Base-by-base conservation (phyloP, 1,140 invertebrate species). In the Laupala kohalensis region DNA sequence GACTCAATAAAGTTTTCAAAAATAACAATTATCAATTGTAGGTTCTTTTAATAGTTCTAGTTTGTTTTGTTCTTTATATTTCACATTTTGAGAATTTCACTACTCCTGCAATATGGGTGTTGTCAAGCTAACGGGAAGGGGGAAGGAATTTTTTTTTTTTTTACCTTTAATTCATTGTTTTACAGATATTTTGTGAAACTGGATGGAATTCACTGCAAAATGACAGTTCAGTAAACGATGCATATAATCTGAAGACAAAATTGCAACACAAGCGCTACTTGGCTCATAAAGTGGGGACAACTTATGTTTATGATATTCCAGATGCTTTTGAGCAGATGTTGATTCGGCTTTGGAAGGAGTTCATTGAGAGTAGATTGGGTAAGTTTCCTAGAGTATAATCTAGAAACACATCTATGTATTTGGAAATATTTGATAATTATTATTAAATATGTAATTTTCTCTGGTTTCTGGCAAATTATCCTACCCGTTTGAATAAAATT, bases 241-340 rank as follows among this genome's bases (percentile, higher is more conserved):
- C 96, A 0, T 99, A 99, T 80, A 87, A 97, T 74, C 98, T 96
- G 69, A 98, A 99, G 81, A 96, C 98, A 82, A 97, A 97, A 78
- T 81, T 99, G 53, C 97, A 99, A 81, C 92, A 97, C 72, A 99
- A 99, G 81, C 84, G 97, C 62, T 99, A 97, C 83, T 91, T 97
- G 83, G 97, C 97, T 0, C 97, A 98, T 78, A 94, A 90, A 62
- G 90, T 90, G 76, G 96, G 95, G 9, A 99, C 97, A 0, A 99
- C 96, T 0, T 99, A 99, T 80, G 96, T 96, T 0, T 99, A 99
- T 81, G 98, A 99, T 80, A 90, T 89, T 78, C 96, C 96, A 4
- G 95, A 98, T 76, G 97, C 99, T 92, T 98, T 99, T 83, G 84
- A 91, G 67, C 95, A 98, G 81, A 91, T 93, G 78, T 84, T 93